Base-by-base conservation (phyloP, 2,797 vertebrate species). In the Lutjanus campechanus region DNA sequence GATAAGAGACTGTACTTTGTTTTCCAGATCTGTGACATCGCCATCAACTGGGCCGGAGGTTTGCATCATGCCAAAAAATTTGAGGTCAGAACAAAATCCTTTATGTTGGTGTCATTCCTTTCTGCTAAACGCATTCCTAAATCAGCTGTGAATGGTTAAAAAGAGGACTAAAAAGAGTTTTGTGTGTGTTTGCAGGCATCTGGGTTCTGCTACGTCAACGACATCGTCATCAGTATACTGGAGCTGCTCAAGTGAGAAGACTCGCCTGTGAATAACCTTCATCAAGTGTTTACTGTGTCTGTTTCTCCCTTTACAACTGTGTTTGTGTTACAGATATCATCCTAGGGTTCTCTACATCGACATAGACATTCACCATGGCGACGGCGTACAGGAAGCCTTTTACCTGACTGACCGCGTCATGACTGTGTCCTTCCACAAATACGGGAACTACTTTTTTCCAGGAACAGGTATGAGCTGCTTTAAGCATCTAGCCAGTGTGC, bases 351-450 rank as follows among this genome's bases (percentile, higher is more conserved):
- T 99, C n/a, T 99, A 99, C 89, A 98, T 99, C 4, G 98, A 99
- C 87, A 99, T 99, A 0, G 98, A 99, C 72, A 99, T 99, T 89
- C 98, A 99, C 72, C 98, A 99, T 0, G 98, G 98, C 0, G 98
- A 99, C 0, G 98, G 98, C 0, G 98, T 99, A 61, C 98, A 99
- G 93, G 98, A 99, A 85, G 98, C 98, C 13, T 99, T 99, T 91
- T 99, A 99, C 92, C 93, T 99, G 86, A 99, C 98, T 0, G 98
- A 99, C 93, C 93, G 98, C 1, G 98, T 99, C 89, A 99, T 99
- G 98, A 99, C 98, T 0, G 98, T 99, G 67, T 99, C 98, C 43
- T 99, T 99, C 88, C 98, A 99, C 93, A 99, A 99, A 92, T 99
- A 99, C 0, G 98, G 98, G 51, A 99, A 99, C 94, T 99, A 99